Conservation (phyloP, 2,797 vertebrate species). For the Telmatherina bonti region DNA sequence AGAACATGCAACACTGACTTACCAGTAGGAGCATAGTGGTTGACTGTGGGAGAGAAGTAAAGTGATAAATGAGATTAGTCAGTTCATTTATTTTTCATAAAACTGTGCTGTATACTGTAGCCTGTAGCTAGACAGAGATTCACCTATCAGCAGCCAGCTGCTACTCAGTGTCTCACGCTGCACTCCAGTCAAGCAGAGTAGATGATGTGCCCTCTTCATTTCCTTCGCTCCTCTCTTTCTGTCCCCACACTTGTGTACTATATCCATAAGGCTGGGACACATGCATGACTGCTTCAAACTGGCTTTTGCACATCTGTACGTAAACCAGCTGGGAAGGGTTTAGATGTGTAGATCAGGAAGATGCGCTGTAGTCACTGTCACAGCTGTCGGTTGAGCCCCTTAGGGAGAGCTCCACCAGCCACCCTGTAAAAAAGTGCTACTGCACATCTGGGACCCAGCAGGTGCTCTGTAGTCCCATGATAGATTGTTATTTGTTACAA, state of each 20-base stretch:
- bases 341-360: constrained; percentile 59
- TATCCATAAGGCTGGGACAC: constrained; percentile 48
- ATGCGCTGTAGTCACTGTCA: constrained; percentile 63
- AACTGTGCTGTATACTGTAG: not conserved
- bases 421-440: constrained; percentile 79
- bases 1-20: constrained; percentile 1
- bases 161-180: constrained; percentile 36
- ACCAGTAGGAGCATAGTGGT: constrained; percentile 2
- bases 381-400: constrained; percentile 77
- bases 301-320: constrained; percentile 63
- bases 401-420: constrained; percentile 75
- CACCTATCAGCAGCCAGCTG: constrained; percentile 48
- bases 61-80: constrained; percentile 29
- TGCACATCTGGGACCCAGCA: constrained; percentile 86
- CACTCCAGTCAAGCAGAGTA: constrained; percentile 34
- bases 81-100: constrained; percentile 32
- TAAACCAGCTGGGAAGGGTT: constrained; percentile 58
- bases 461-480: constrained; percentile 82
- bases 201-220: constrained; percentile 45
- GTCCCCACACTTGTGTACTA: constrained; percentile 48
- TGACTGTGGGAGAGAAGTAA: constrained; percentile 19
- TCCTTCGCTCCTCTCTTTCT: constrained; percentile 27
- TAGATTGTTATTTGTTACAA: constrained; percentile 77
- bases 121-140: constrained; percentile 37
- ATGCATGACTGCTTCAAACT: constrained; percentile 37